A percentile compares a stretch with the other conserved stretches of the same genome.
These are phyloP conservation scores for Phaedon cochleariae DNA, from an alignment of 2,888 invertebrate species.

Conservation along the genomic window DNA sequence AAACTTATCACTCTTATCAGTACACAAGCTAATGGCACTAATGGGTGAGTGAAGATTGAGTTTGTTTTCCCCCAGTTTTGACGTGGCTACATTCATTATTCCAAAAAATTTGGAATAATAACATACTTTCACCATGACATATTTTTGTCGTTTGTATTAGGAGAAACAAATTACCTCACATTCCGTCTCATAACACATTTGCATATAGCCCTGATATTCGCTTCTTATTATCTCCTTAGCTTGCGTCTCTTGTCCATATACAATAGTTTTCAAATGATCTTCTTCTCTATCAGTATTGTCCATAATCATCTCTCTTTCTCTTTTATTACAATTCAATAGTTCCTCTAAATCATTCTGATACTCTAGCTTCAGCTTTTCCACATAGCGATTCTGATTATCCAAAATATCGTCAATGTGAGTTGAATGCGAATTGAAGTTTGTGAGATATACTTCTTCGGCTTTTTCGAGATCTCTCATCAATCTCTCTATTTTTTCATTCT, in stretches of 20 bases:
- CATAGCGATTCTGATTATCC: conserved; percentile 64
- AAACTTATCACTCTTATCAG: no score
- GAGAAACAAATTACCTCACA: conserved; percentile 63
- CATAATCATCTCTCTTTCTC: conserved; percentile 65
- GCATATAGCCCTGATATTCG: conserved; percentile 44
- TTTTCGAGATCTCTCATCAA: conserved; percentile 73
- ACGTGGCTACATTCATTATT: no score
- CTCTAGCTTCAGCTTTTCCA: conserved; percentile 59
- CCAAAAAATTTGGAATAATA: neutral
- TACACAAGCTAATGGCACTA: no score
- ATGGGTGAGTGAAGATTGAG: no score
- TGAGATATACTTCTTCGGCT: conserved; percentile 77
- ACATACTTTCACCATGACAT: no score
- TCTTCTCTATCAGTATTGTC: conserved; percentile 60
- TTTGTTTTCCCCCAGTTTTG: no score
- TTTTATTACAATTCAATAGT: conserved; percentile 64
- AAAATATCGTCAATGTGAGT: conserved; percentile 75
- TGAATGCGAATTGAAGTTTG: conserved; percentile 77
- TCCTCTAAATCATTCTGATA: conserved; percentile 67
- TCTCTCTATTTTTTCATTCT: conserved; percentile 72
- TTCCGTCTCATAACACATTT: conserved; percentile 63
- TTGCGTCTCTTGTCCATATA: conserved; percentile 56
- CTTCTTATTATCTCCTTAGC: conserved; percentile 34
- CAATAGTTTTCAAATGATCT: conserved; percentile 59
- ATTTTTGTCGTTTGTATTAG: no score